Evolutionary conservation across 2,113 vertebrate genomes (phyloP).

Genomic region (Sula dactylatra): DNA sequence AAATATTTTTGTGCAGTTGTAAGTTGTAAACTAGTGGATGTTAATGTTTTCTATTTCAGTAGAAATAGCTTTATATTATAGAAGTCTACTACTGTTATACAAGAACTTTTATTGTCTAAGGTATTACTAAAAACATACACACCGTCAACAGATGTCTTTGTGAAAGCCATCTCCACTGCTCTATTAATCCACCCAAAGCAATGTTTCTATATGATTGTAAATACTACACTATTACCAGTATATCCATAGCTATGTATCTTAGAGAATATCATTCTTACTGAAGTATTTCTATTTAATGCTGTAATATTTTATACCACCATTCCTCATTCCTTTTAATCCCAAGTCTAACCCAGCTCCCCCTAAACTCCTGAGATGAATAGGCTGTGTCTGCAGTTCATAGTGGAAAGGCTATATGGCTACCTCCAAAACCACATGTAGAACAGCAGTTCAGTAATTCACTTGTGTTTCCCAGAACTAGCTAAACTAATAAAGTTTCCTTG

Average conservation of each 20-base stretch:
- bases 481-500: neutral
- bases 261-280: neutral
- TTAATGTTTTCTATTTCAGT: neutral
- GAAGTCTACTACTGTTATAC: neutral
- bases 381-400: neutral
- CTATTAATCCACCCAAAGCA: neutral
- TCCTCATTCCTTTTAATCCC: neutral
- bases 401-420: neutral
- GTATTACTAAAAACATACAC: neutral
- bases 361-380: neutral
- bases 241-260: neutral
- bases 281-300: neutral
- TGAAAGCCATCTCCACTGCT: neutral
- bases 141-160: neutral
- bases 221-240: neutral
- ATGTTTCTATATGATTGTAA: neutral
- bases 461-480: neutral
- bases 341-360: neutral
- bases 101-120: neutral
- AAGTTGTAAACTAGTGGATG: neutral
- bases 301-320: neutral
- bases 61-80: neutral
- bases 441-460: neutral
- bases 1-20: neutral
- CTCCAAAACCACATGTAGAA: neutral